Evolutionary conservation across 2,797 vertebrate genomes (phyloP).

Genomic region (Tarsius wallacei): DNA sequence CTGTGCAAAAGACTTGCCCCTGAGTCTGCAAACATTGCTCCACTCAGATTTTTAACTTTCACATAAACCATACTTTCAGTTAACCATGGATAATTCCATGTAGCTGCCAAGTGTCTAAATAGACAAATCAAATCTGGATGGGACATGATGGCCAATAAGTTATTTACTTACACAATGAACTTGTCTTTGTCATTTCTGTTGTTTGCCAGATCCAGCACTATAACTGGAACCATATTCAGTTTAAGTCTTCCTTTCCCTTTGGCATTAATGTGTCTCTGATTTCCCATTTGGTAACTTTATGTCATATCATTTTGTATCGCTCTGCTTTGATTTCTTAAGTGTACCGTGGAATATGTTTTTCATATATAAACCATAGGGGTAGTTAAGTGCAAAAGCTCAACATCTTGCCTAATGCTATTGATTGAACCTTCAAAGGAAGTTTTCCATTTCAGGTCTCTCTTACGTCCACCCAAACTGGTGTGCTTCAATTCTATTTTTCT

Average conservation of each 20-base stretch:
- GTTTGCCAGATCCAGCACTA: background rate
- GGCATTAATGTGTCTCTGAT: background rate
- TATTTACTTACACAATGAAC: background rate
- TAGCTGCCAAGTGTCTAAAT: background rate
- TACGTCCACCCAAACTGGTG: background rate
- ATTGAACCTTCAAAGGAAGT: background rate
- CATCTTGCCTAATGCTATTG: background rate
- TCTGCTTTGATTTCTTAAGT: background rate
- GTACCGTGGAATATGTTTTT: background rate
- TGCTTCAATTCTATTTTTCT: background rate
- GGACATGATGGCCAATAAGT: background rate
- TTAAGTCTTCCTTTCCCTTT: background rate
- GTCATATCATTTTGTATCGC: background rate
- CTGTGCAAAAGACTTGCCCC: background rate
- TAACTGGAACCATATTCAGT: background rate
- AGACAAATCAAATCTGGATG: background rate
- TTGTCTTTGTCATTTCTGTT: background rate
- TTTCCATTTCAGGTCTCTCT: background rate
- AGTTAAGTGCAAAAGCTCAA: background rate
- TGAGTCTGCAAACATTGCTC: background rate
- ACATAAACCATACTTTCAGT: background rate
- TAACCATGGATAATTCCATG: background rate
- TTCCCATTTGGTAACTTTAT: background rate
- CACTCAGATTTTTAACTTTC: background rate
- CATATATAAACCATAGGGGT: background rate